These are phyloP conservation scores for Danaus plexippus DNA, from an alignment of 1,140 invertebrate genomes.

Conservation along the genomic window DNA sequence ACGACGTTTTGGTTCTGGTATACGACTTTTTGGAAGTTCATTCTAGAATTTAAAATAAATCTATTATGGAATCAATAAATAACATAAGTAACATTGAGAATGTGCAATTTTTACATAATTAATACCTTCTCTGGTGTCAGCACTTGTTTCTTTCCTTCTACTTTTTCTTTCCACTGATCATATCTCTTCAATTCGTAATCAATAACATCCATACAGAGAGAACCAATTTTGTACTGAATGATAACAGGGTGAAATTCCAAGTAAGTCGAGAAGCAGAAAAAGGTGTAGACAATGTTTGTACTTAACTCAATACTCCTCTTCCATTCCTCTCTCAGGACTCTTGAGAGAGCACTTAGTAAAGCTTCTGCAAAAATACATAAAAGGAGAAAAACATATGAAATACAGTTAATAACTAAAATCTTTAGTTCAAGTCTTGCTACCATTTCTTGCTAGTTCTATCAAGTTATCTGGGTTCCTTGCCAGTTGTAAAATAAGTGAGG, in stretches of 20 bases:
- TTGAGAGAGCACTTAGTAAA: slow-evolving; percentile 93
- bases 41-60: slow-evolving; percentile 44
- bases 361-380: slow-evolving; percentile 80
- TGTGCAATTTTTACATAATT: too few species aligned
- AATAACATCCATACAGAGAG: slow-evolving; percentile 95
- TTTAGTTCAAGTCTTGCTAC: slow-evolving; percentile 60
- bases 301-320: slow-evolving; percentile 95
- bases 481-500: slow-evolving; percentile 91
- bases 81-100: neutral
- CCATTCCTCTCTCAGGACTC: slow-evolving; percentile 97
- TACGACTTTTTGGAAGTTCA: slow-evolving; percentile 77
- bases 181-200: slow-evolving; percentile 94
- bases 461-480: slow-evolving; percentile 95
- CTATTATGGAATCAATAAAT: too few species aligned
- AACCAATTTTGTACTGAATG: slow-evolving; percentile 84
- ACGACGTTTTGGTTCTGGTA: slow-evolving; percentile 77
- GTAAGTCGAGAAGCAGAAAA: slow-evolving; percentile 98
- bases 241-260: slow-evolving; percentile 95
- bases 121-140: slow-evolving; percentile 60
- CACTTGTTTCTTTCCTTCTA: slow-evolving; percentile 77
- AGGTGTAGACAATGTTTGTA: slow-evolving; percentile 97
- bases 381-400: neutral
- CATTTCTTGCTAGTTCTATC: slow-evolving; percentile 92
- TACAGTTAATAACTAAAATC: neutral
- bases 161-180: slow-evolving; percentile 93